phyloP scores from a whole-genome alignment of 2,888 invertebrate species.

The Saturnia pavonia region DNA sequence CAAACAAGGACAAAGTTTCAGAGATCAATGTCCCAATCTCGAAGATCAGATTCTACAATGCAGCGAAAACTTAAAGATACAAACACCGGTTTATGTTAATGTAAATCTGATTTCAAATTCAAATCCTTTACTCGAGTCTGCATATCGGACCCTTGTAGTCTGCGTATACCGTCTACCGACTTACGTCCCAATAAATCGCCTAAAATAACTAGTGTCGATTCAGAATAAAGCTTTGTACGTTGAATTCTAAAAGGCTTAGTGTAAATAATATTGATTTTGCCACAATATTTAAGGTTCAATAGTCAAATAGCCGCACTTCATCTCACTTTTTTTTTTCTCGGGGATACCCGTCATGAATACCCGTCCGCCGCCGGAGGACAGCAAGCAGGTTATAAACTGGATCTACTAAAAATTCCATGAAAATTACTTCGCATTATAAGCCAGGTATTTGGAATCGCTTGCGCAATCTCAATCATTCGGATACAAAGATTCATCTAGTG shows the following conservation, averaged over 20 bases:
- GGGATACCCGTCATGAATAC: too few species aligned
- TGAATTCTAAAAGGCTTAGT: neutral
- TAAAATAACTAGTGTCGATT: slow-evolving; percentile 4
- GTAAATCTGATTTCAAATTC: slow-evolving; percentile 68
- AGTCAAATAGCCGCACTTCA: too few species aligned
- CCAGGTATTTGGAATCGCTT: neutral
- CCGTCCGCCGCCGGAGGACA: too few species aligned
- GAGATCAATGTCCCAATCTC: slow-evolving; percentile 40
- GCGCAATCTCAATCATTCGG: too few species aligned
- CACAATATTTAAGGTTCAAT: neutral
- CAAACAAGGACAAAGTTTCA: slow-evolving; percentile 14
- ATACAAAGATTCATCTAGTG: too few species aligned
- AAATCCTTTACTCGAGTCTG: slow-evolving; percentile 52
- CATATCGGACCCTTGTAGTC: slow-evolving; percentile 19
- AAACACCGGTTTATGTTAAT: slow-evolving; percentile 77
- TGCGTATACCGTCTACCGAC: slow-evolving; percentile 16
- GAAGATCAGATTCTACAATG: slow-evolving; percentile 62
- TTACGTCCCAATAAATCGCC: slow-evolving; percentile 18
- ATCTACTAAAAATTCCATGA: too few species aligned
- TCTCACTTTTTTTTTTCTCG: too few species aligned
- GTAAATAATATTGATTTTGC: neutral
- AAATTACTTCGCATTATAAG: neutral
- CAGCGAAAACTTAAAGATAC: slow-evolving; percentile 70
- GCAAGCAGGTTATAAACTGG: too few species aligned
- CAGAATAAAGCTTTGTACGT: neutral